Evolutionary conservation across 2,888 invertebrate genomes (phyloP).

Genomic region (Brachyptera risi): DNA sequence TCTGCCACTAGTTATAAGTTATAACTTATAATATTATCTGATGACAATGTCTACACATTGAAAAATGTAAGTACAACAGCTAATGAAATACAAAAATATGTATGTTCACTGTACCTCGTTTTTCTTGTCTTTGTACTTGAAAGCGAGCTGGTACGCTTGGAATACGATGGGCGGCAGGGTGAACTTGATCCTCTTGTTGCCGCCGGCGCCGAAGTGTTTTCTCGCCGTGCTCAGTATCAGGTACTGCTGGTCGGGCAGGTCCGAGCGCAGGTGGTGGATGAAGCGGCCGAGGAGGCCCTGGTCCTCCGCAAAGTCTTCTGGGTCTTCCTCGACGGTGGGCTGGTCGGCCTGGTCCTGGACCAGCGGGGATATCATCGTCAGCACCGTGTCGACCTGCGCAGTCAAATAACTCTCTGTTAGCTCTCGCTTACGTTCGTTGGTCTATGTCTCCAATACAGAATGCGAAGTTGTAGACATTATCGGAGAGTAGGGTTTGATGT

Average conservation of each 20-base stretch:
- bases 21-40: too few relatives aligned
- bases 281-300: slow-evolving; percentile 89
- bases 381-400: slow-evolving; percentile 65
- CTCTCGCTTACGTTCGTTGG: too few relatives aligned
- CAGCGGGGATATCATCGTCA: slow-evolving; percentile 77
- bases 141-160: slow-evolving; percentile 86
- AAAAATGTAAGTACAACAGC: too few relatives aligned
- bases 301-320: slow-evolving; percentile 95
- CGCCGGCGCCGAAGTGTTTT: slow-evolving; percentile 88
- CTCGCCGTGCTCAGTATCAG: slow-evolving; percentile 84
- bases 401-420: too few relatives aligned
- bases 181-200: slow-evolving; percentile 80
- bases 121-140: slow-evolving; percentile 70
- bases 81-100: too few relatives aligned
- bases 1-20: too few relatives aligned
- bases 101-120: slow-evolving; percentile 67
- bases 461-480: too few relatives aligned
- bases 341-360: slow-evolving; percentile 82
- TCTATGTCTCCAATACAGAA: too few relatives aligned
- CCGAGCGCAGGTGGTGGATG: slow-evolving; percentile 77
- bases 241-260: slow-evolving; percentile 80
- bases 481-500: background rate
- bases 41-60: too few relatives aligned
- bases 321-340: slow-evolving; percentile 64
- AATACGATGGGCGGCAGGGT: slow-evolving; percentile 93